These are phyloP conservation scores for Otus scops DNA, from an alignment of 2,797 vertebrate species.

Conservation along the genomic window DNA sequence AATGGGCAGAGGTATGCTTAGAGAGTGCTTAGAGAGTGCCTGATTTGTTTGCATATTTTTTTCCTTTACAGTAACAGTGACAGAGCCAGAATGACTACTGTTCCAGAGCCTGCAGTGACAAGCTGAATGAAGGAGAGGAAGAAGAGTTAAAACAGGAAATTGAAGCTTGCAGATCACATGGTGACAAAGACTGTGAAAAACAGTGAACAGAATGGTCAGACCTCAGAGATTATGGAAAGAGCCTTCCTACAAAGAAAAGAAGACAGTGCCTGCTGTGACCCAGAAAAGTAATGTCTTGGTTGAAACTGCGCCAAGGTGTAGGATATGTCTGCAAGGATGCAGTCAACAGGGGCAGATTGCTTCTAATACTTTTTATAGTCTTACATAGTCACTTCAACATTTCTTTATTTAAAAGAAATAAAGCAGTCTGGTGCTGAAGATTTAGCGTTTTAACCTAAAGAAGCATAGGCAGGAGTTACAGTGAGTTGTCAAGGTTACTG, in stretches of 20 bases:
- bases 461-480: background rate
- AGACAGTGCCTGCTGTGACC: fast-evolving
- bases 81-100: background rate
- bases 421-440: background rate
- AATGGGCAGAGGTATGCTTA: background rate
- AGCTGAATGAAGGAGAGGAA: background rate
- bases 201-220: background rate
- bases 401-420: background rate
- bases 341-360: background rate
- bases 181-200: background rate
- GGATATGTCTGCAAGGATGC: background rate
- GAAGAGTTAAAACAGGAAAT: background rate
- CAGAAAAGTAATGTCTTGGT: background rate
- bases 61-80: background rate
- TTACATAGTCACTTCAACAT: background rate
- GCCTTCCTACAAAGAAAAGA: background rate
- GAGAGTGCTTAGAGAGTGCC: background rate
- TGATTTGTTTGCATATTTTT: background rate
- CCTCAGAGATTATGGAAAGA: background rate
- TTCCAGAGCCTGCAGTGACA: background rate
- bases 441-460: background rate
- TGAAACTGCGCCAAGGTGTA: background rate
- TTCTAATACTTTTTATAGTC: background rate
- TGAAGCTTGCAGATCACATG: background rate
- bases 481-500: background rate